Evolutionary conservation across 2,113 vertebrate genomes (phyloP), one percentile per base, ranked within the genome.

Genomic region (Chaenogobius annularis): DNA sequence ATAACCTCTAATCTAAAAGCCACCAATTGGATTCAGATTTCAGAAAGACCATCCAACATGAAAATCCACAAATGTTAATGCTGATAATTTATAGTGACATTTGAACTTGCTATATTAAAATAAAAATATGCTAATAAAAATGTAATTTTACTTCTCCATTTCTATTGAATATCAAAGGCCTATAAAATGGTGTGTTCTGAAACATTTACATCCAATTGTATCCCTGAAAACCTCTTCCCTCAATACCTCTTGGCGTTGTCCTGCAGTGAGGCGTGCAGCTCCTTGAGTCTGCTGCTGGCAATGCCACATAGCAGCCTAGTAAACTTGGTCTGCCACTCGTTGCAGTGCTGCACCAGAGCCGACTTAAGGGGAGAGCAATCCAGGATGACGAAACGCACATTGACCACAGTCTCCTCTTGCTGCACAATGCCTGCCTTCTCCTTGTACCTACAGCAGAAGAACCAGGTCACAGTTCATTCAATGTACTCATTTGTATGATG

Each of bases 181-280:
- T 50, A 19, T 48, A 17, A 6, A 50, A 19, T 50, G 5, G 1
- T 50, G 15, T 50, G 15, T 50, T 5, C 47, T 50, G 47, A 50
- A 19, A 15, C 47, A 40, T 40, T 31, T 31, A 31, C 26, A 31
- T 4, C 26, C 26, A 31, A 1, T 31, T 31, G 26, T 4, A 31
- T 31, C 4, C 26, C 26, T 31, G 26, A 31, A 31, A 31, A 31
- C 2, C 26, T 31, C 26, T 4, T 31, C 26, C 26, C 67, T 75
- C 87, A 73, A 96, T 31, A 86, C 87, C 88, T 88, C 15, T 83
- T 68, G n/a, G 74, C 77, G 9, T 70, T 83, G 1, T 83, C 66
- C 0, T 78, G 69, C 69, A 90, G 35, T 9, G 56, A 83, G 1
- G 23, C 7, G 12, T 85, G 68, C 5, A 90, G 81, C n/a, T 88